These are phyloP conservation scores for Protophormia terraenovae DNA, from an alignment of 2,888 invertebrate species.

Conservation along the genomic window DNA sequence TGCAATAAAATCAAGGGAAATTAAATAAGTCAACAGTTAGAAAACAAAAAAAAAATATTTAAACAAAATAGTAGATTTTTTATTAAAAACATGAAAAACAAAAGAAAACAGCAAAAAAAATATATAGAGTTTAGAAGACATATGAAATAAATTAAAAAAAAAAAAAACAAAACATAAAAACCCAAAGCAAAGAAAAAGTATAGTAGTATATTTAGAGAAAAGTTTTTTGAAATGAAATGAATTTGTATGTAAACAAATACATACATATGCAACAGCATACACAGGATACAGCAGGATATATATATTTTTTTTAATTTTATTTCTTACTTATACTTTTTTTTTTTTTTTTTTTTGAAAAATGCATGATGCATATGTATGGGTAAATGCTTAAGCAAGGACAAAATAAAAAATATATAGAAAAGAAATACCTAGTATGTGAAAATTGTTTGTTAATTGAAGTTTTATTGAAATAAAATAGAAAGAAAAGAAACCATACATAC, in stretches of 20 bases:
- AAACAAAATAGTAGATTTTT: conserved; percentile 67
- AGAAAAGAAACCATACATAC: not conserved
- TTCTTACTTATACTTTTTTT: not conserved
- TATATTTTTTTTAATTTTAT: conserved; percentile 2
- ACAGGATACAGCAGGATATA: conserved; percentile 12
- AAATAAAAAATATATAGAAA: conserved; percentile 6
- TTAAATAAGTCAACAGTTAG: conserved; percentile 64
- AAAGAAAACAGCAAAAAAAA: conserved; percentile 35
- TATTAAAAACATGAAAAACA: conserved; percentile 51
- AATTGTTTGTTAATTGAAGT: conserved; percentile 20
- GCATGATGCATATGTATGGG: too few species aligned
- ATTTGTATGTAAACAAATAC: not conserved
- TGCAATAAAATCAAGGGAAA: conserved; percentile 69
- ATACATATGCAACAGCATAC: conserved; percentile 9
- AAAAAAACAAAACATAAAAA: not conserved
- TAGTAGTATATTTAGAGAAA: conserved; percentile 62
- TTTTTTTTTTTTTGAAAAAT: too few species aligned
- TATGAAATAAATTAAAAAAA: conserved; percentile 12
- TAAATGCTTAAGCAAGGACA: too few species aligned
- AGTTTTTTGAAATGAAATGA: conserved; percentile 56
- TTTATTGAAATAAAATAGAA: conserved; percentile 10
- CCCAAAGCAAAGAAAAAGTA: not conserved
- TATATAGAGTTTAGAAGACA: conserved; percentile 52
- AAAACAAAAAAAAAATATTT: conserved; percentile 52
- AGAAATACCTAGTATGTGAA: conserved; percentile 51